Conservation (phyloP, 1,140 invertebrate species). For the Drosophila kurseongensis region DNA sequence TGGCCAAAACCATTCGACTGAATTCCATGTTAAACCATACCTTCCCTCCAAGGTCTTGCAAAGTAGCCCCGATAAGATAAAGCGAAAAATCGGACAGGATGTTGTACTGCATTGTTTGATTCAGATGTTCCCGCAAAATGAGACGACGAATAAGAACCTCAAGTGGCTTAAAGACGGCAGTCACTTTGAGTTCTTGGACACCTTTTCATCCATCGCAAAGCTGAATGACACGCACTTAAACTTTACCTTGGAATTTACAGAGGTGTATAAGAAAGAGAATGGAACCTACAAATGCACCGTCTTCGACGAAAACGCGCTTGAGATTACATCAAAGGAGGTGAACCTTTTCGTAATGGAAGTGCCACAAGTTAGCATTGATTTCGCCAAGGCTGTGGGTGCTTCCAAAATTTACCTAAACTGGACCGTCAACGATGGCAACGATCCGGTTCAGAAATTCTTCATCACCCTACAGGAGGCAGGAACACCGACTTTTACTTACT, state of each 20-base stretch:
- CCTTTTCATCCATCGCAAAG: constrained; percentile 66
- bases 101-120: constrained; percentile 86
- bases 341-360: constrained; percentile 88
- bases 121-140: constrained; percentile 86
- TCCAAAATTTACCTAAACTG: constrained; percentile 92
- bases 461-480: constrained; percentile 88
- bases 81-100: constrained; percentile 85
- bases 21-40: constrained; percentile 82
- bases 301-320: constrained; percentile 53
- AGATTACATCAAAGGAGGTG: constrained; percentile 64
- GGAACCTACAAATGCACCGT: constrained; percentile 87
- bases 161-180: constrained; percentile 87
- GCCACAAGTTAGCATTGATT: constrained; percentile 90
- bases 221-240: constrained; percentile 87
- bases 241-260: constrained; percentile 86
- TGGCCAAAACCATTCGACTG: constrained; percentile 62
- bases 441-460: constrained; percentile 88
- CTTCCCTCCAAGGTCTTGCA: constrained; percentile 85
- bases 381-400: constrained; percentile 90
- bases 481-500: constrained; percentile 85
- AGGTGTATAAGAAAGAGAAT: constrained; percentile 88
- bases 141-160: constrained; percentile 79
- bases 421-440: constrained; percentile 92
- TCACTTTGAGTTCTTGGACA: constrained; percentile 78
- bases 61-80: constrained; percentile 84